A percentile compares a stretch with the other conserved stretches of the same genome.
These are phyloP conservation scores for Mus minutoides DNA, from an alignment of 2,797 vertebrate species.

Conservation along the genomic window DNA sequence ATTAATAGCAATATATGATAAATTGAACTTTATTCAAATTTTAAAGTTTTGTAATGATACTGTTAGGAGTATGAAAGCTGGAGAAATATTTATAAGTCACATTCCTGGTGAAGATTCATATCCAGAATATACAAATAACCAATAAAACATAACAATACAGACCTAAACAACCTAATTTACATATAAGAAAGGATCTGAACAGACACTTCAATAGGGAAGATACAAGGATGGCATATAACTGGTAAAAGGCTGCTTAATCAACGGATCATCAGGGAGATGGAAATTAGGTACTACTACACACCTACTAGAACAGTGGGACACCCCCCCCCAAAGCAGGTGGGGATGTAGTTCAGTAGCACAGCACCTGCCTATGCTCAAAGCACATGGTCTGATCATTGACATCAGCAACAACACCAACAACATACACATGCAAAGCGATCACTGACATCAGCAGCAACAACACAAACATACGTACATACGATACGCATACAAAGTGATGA, in stretches of 20 bases:
- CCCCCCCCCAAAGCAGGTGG: no score
- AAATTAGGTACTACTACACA: background rate
- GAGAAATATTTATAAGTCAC: background rate
- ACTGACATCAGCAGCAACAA: background rate
- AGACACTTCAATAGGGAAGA: background rate
- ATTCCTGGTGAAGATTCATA: conserved; percentile 16
- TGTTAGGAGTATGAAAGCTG: background rate
- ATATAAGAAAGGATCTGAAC: conserved; percentile 26
- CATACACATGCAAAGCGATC: no score
- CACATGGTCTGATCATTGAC: background rate
- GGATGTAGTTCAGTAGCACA: background rate
- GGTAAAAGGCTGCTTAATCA: background rate
- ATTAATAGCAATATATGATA: conserved; percentile 6
- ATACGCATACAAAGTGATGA: background rate
- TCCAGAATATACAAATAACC: conserved; percentile 10
- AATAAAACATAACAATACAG: background rate
- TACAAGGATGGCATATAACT: background rate
- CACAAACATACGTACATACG: background rate
- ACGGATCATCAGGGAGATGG: background rate
- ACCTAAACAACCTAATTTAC: conserved; percentile 16
- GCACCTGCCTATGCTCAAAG: background rate
- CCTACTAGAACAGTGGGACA: conserved; percentile 1
- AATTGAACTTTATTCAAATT: conserved; percentile 14
- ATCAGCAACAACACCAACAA: background rate
- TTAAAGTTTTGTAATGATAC: conserved; percentile 17